phyloP scores from a whole-genome alignment of 2,113 vertebrate species.

The Gymnobelideus leadbeateri region DNA sequence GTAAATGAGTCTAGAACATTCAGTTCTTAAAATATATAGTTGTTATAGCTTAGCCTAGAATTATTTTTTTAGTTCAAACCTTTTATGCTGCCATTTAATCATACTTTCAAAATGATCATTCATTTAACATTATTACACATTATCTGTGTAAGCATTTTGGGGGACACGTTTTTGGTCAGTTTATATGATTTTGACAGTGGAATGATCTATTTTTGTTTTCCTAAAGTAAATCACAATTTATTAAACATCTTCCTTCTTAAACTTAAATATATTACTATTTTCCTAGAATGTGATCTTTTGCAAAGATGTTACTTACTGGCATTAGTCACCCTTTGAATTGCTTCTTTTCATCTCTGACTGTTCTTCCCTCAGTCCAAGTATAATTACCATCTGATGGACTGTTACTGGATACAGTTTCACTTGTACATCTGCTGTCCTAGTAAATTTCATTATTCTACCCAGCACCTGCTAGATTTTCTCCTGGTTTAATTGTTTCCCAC shows the following conservation, averaged over 20 bases:
- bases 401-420: conserved; percentile 77
- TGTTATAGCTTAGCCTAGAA: neutral
- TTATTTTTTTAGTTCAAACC: neutral
- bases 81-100: conserved; percentile 13
- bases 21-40: neutral
- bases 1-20: neutral
- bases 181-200: neutral
- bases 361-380: conserved; percentile 62
- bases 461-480: conserved; percentile 76
- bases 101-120: neutral
- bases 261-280: conserved; percentile 55
- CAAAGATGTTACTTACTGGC: conserved; percentile 72
- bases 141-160: neutral
- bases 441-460: conserved; percentile 76
- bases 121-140: neutral
- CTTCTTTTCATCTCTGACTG: conserved; percentile 69
- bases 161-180: neutral
- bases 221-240: conserved; percentile 51
- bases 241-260: neutral
- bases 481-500: conserved; percentile 58
- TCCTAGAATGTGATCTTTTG: conserved; percentile 69
- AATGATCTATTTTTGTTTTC: conserved; percentile 24
- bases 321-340: conserved; percentile 74
- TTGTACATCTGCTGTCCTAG: conserved; percentile 74
- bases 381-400: conserved; percentile 80